A percentile compares a stretch with the other conserved stretches of the same genome.
phyloP scores from a whole-genome alignment of 2,797 vertebrate genomes.

The Sylvilagus floridanus region DNA sequence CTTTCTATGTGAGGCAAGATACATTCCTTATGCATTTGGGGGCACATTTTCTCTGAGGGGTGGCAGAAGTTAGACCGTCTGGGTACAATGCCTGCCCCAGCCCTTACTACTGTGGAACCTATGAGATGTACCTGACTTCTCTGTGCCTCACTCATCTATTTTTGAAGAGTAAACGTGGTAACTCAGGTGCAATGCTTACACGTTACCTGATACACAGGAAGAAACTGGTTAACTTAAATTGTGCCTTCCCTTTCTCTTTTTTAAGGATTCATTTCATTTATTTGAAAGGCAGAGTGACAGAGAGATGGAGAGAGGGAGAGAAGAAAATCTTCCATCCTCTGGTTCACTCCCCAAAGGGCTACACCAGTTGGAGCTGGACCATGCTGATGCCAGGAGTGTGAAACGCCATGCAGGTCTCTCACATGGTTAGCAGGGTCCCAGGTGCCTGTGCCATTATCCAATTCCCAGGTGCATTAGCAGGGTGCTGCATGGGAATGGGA shows the following conservation, averaged over 20 bases:
- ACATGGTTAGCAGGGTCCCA: no score
- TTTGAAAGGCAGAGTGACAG: no score
- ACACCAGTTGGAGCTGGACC: no score
- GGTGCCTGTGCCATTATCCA: no score
- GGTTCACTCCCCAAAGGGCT: no score
- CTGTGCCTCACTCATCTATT: neutral
- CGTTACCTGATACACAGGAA: neutral
- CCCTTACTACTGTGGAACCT: neutral
- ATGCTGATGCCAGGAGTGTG: no score
- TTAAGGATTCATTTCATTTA: no score
- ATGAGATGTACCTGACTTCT: neutral
- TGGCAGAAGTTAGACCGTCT: neutral
- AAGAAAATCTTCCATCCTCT: no score
- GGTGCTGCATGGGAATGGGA: no score
- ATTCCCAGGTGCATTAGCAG: no score
- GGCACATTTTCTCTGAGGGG: neutral
- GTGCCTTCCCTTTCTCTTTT: neutral
- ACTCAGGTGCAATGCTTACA: neutral
- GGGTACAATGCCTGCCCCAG: fast-evolving
- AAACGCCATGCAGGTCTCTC: no score
- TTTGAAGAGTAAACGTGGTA: neutral
- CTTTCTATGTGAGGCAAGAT: neutral
- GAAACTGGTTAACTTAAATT: neutral
- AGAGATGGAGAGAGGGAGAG: no score
- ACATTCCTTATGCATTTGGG: constrained; percentile 7